Percentiles rank a stretch among this genome's conserved stretches.
Evolutionary conservation across 2,888 invertebrate genomes (phyloP).

Genomic region (Sarcophaga subvicina): DNA sequence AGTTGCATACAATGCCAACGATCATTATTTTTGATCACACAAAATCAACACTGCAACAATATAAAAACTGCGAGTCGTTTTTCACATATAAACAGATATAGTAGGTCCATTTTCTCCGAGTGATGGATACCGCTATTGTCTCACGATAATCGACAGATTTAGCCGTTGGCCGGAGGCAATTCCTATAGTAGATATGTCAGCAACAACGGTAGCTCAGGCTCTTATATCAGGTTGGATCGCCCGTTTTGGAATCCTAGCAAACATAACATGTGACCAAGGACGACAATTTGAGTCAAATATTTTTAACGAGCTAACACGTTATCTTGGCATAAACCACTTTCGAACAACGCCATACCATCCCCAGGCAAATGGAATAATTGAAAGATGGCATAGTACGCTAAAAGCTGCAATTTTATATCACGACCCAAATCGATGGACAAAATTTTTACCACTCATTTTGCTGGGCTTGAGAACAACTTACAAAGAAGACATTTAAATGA

Average conservation of each 20-base stretch:
- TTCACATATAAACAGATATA: conserved; percentile 39
- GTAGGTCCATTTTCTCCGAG: conserved; percentile 40
- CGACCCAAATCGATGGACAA: no score
- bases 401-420: no score
- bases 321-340: conserved; percentile 39
- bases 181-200: conserved; percentile 49
- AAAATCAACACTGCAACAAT: conserved; percentile 7
- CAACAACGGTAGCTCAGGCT: conserved; percentile 51
- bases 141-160: conserved; percentile 57
- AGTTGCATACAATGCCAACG: conserved; percentile 37
- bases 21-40: background rate
- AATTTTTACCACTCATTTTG: no score
- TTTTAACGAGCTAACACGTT: conserved; percentile 52
- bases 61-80: conserved; percentile 25
- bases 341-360: conserved; percentile 52
- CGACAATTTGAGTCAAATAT: conserved; percentile 59
- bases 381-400: no score
- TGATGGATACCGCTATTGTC: conserved; percentile 37
- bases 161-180: conserved; percentile 54
- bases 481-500: no score
- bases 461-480: no score
- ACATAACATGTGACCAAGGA: conserved; percentile 54
- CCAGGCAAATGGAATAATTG: background rate
- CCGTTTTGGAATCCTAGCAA: conserved; percentile 46
- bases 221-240: conserved; percentile 28